Evolutionary conservation across 2,113 vertebrate genomes (phyloP), one percentile per base, ranked within the genome.

Genomic region (Nycticorax nycticorax): DNA sequence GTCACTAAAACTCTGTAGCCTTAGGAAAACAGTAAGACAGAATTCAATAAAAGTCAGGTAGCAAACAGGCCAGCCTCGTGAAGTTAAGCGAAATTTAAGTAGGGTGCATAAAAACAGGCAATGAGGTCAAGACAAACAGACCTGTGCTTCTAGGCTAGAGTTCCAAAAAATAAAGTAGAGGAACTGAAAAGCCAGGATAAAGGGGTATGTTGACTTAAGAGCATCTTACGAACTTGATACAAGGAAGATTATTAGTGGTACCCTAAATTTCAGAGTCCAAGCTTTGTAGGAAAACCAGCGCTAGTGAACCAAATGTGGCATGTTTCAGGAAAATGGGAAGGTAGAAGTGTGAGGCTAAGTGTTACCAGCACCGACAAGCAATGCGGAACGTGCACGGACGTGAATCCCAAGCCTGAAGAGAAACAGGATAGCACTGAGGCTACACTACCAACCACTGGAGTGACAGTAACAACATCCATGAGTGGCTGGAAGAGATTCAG

Each of bases 301-400:
- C n/a, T 47, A 55, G 28, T 21, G 69, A 90, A 59, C 22, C 21
- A 45, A 52, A 47, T 2, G 22, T 4, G 33, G 43, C 24, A n/a
- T 0, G 9, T 52, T 39, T 59, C 63, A 83, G 63, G 39, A 35
- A 66, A 85, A 85, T 0, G 7, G 14, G 24, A 52, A 35, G 45
- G 67, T 20, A 6, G 16, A n/a, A 55, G 26, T 1, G 10, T 4
- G 39, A 85, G 52, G 67, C 48, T 63, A 27, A 55, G 41, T 67
- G 60, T 21, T 27, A 60, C 45, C 50, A 64, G 55, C 45, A 73
- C 8, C 48, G 33, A 69, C 32, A 45, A 35, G 21, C 55, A 77
- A 24, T 3, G 18, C 50, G 35, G n/a, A 74, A 60, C 0, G 10
- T 5, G 20, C 57, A 26, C 0, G 9, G 62, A 88, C 35, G 17